These are phyloP conservation scores for Hafferia zeledoni DNA, from an alignment of 2,797 vertebrate genomes.

Conservation along the genomic window DNA sequence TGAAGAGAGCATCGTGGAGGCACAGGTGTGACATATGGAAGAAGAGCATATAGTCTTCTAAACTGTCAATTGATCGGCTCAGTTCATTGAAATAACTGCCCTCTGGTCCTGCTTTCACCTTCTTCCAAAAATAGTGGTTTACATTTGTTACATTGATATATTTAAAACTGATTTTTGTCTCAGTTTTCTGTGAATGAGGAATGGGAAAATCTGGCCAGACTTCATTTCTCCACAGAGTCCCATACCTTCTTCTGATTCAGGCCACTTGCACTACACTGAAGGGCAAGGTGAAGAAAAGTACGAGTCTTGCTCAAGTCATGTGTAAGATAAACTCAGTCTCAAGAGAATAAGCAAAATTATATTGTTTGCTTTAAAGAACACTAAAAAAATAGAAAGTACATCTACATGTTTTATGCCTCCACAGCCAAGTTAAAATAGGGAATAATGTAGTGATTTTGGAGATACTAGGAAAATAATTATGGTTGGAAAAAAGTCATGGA, in stretches of 20 bases:
- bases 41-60: fast-evolving
- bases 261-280: background rate
- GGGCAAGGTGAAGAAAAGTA: background rate
- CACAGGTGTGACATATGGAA: background rate
- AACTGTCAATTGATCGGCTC: background rate
- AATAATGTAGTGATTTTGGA: background rate
- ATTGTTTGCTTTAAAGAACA: background rate
- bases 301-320: fast-evolving
- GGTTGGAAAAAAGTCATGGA: background rate
- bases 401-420: fast-evolving
- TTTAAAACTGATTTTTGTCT: background rate
- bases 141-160: background rate
- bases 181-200: background rate
- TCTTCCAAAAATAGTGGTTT: background rate
- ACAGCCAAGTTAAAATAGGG: background rate
- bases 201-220: background rate
- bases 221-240: background rate
- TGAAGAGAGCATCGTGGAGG: background rate
- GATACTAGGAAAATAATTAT: background rate
- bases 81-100: background rate
- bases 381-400: background rate
- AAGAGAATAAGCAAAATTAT: background rate
- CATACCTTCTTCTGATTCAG: background rate
- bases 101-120: background rate
- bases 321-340: background rate